Evolutionary conservation across 2,888 invertebrate species (phyloP), one percentile per base, ranked within the genome.

Genomic region (Tetramorium bicarinatum): DNA sequence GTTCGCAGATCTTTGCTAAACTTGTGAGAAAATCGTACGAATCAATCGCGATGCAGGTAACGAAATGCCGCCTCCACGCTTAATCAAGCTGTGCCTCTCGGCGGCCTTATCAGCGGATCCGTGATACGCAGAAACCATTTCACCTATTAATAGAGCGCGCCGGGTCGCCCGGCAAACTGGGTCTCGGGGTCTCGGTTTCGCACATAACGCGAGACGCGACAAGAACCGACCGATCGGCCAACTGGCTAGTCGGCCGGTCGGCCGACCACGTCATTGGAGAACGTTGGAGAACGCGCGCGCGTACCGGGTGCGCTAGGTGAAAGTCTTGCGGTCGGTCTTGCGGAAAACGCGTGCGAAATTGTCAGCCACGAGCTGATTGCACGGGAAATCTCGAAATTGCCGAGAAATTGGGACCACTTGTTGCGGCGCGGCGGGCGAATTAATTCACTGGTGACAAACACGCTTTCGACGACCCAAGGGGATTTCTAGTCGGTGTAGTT

Each of bases 131-230:
- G 72, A 66, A 85, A 59, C 47, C 72, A 85, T 85, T 85, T 83
- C 69, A 81, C 74, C 77, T 82, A 85, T 88, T 85, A 87, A 89
- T 89, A 85, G 90, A 87, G 84, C 86, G 81, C 64, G 83, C 61
- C 84, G 76, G 77, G 76, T 87, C 81, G 84, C 59, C 44, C 49
- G 77, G 69, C 47, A 89, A 89, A 88, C 87, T 89, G 88, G 89
- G 90, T 90, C 90, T 90, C 86, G 89, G 86, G 89, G 90, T 90
- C 90, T 90, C 89, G 88, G 88, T 89, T 90, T 90, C 85, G 89
- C 88, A 59, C 84, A 82, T 85, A 86, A 88, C 84, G 86, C 84
- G 82, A 61, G 34, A 4, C 44, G 21, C 34, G 82, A 49, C 49
- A 18, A 18, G 83, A 72, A 41, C 74, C 64, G 71, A 44, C 67